A percentile compares a stretch with the other conserved stretches of the same genome.
These are phyloP conservation scores for Pleuronectes platessa DNA, from an alignment of 2,113 vertebrate species.

Conservation along the genomic window DNA sequence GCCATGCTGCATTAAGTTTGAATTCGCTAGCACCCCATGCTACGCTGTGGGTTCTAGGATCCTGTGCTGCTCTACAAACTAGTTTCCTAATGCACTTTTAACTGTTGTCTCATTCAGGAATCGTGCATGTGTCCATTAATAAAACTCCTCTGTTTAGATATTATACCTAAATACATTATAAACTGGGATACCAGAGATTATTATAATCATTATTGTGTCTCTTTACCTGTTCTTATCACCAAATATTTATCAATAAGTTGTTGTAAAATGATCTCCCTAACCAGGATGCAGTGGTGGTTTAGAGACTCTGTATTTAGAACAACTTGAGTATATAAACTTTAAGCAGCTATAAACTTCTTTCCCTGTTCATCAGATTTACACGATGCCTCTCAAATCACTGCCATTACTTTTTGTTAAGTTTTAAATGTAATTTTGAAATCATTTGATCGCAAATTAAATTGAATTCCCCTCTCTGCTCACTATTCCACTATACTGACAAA, in stretches of 20 bases:
- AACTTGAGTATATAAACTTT: too few relatives aligned
- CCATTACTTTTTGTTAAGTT: too few relatives aligned
- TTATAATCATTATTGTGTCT: too few relatives aligned
- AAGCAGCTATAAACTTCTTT: too few relatives aligned
- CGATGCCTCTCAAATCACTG: too few relatives aligned
- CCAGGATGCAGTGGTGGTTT: too few relatives aligned
- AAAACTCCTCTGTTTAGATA: neutral
- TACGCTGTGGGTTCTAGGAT: constrained; percentile 56
- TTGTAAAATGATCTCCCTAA: too few relatives aligned
- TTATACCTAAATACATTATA: neutral
- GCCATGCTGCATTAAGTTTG: constrained; percentile 76
- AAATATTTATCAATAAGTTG: too few relatives aligned
- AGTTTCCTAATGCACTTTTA: constrained; percentile 47
- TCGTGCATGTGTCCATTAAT: constrained; percentile 12
- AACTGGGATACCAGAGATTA: neutral
- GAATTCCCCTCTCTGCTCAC: neutral
- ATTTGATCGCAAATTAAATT: neutral
- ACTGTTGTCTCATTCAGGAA: constrained; percentile 21
- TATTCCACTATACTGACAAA: neutral
- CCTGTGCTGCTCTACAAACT: constrained; percentile 52
- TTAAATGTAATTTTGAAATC: too few relatives aligned
- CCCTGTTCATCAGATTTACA: too few relatives aligned
- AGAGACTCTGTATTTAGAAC: too few relatives aligned
- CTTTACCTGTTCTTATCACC: too few relatives aligned
- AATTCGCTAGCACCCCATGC: constrained; percentile 66